These are phyloP conservation scores for Dicyrtoma fusca DNA, from an alignment of 2,888 invertebrate genomes.

Conservation along the genomic window DNA sequence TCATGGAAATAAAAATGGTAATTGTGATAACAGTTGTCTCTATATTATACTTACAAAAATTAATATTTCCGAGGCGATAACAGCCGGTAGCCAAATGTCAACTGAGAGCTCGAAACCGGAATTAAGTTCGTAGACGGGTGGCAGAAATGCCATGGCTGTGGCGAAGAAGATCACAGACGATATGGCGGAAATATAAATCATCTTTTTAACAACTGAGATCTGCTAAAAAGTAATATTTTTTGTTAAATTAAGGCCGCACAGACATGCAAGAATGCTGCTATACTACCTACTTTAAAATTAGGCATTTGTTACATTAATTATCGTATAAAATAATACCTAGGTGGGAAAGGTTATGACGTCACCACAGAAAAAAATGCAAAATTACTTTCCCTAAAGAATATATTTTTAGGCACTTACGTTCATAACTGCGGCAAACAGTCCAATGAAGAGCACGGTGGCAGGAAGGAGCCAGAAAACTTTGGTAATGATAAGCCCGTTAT, in stretches of 20 bases:
- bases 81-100: constrained; percentile 35
- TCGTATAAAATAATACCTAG: too few species aligned
- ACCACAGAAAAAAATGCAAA: too few species aligned
- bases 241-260: too few species aligned
- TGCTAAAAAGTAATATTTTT: not conserved
- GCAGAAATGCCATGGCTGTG: constrained; percentile 19
- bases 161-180: constrained; percentile 30
- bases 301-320: too few species aligned
- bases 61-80: constrained; percentile 26
- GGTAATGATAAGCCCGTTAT: constrained; percentile 2
- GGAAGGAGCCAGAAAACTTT: constrained; percentile 32
- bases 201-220: constrained; percentile 29
- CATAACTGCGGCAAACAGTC: constrained; percentile 10
- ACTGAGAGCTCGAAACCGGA: constrained; percentile 16
- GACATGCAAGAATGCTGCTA: too few species aligned
- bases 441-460: constrained; percentile 14
- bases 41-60: constrained; percentile 26
- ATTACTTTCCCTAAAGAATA: too few species aligned
- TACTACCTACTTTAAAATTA: too few species aligned
- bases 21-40: too few species aligned
- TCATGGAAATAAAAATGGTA: too few species aligned
- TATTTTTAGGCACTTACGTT: constrained; percentile 12
- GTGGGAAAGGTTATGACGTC: too few species aligned
- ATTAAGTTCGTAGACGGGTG: constrained; percentile 15
- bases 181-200: constrained; percentile 29